A percentile compares a stretch with the other conserved stretches of the same genome.
These are phyloP conservation scores for Desmophyllum pertusum DNA, from an alignment of 92 coral and sea anemone species.

Conservation along the genomic window DNA sequence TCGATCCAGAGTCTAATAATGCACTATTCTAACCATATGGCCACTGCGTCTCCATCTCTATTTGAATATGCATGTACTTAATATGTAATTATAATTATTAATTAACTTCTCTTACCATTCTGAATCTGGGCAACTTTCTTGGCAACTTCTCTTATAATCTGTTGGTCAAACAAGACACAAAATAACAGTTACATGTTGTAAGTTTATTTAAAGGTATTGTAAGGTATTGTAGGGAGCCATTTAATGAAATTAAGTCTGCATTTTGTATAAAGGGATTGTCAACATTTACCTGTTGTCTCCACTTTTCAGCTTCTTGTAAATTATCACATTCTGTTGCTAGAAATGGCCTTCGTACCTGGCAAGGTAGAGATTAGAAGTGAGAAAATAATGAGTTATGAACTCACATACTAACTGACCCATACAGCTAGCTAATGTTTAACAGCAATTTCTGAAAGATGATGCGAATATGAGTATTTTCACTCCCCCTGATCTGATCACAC, in stretches of 20 bases:
- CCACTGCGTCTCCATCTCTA: no score
- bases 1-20: no score
- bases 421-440: not conserved
- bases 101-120: constrained; percentile 71
- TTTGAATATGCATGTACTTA: no score
- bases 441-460: not conserved
- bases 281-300: constrained; percentile 94
- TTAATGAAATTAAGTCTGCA: no score
- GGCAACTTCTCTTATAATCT: constrained; percentile 98
- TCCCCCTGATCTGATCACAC: not conserved
- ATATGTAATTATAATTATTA: not conserved
- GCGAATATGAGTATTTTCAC: not conserved
- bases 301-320: constrained; percentile 93
- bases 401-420: not conserved
- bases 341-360: constrained; percentile 91
- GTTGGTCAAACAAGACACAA: not conserved
- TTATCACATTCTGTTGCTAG: constrained; percentile 96
- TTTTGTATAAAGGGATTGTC: not conserved
- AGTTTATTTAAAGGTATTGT: no score
- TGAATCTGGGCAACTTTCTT: constrained; percentile 99
- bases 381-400: not conserved
- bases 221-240: no score
- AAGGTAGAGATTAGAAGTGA: not conserved
- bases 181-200: not conserved
- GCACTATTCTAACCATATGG: no score